Percentiles rank a stretch among this genome's conserved stretches.
Conservation (phyloP, 2,113 vertebrate species). For the Stomatorhinus ivindoensis region DNA sequence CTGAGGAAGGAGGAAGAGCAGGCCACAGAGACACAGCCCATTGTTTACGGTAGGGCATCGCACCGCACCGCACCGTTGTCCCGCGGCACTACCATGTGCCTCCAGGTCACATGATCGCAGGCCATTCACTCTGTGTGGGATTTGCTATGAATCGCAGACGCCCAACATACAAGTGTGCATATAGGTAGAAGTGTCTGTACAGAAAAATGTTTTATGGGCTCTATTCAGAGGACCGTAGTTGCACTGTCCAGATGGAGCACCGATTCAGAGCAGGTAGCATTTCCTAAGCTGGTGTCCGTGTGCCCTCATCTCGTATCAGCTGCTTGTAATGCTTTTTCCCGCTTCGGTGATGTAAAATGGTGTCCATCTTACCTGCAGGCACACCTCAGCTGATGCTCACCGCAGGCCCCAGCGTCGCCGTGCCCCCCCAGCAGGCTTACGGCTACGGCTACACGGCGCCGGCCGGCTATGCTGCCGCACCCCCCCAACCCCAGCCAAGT, state of each 20-base stretch:
- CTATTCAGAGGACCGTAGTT: neutral
- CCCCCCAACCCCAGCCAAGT: constrained; percentile 71
- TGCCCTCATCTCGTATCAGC: neutral
- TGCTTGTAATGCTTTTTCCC: neutral
- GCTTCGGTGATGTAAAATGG: neutral
- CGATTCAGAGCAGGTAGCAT: neutral
- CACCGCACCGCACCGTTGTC: neutral
- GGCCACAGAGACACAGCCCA: constrained; percentile 95
- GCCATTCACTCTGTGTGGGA: neutral
- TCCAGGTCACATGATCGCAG: too few relatives aligned
- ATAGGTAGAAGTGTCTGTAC: neutral
- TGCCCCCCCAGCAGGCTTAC: constrained; percentile 84
- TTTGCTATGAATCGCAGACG: neutral
- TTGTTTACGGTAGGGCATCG: constrained; percentile 84
- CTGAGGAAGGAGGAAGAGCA: constrained; percentile 98
- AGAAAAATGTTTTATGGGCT: neutral
- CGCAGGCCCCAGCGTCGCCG: constrained; percentile 88
- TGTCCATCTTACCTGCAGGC: constrained; percentile 55
- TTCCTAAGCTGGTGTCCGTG: neutral
- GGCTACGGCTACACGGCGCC: constrained; percentile 91
- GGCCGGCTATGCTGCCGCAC: constrained; percentile 69
- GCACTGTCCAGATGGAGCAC: neutral
- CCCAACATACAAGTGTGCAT: neutral
- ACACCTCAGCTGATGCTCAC: constrained; percentile 96
- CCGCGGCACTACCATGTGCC: neutral